Percentiles rank a stretch among this genome's conserved stretches.
These are phyloP conservation scores for Ornithoptera priamus DNA, from an alignment of 2,888 invertebrate genomes.

Conservation along the genomic window DNA sequence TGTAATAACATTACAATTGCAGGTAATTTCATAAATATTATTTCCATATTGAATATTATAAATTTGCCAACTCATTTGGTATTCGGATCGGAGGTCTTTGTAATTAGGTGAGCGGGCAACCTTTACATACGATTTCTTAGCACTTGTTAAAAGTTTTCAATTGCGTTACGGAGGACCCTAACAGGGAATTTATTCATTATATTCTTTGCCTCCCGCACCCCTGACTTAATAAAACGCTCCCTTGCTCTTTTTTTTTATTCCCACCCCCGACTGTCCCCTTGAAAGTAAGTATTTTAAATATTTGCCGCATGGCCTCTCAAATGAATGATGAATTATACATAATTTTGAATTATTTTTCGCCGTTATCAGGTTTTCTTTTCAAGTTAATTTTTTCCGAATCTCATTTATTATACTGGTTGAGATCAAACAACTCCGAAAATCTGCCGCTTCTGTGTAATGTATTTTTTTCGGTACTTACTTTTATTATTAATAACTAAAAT, in stretches of 20 bases:
- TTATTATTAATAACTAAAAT: not conserved
- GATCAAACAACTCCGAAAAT: constrained; percentile 22
- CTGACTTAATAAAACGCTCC: constrained; percentile 72
- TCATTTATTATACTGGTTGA: constrained; percentile 24
- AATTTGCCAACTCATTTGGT: constrained; percentile 71
- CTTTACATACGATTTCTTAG: constrained; percentile 78
- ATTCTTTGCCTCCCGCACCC: constrained; percentile 52
- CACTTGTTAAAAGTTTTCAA: constrained; percentile 81
- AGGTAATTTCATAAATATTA: constrained; percentile 64
- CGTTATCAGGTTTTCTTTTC: constrained; percentile 46
- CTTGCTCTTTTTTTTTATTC: constrained; percentile 67
- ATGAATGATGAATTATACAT: constrained; percentile 74
- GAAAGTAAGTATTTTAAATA: constrained; percentile 73
- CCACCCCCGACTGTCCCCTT: constrained; percentile 51
- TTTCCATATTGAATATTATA: constrained; percentile 67
- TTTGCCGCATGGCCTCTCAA: constrained; percentile 71
- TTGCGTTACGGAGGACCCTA: constrained; percentile 74
- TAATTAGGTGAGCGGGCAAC: constrained; percentile 73
- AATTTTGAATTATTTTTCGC: constrained; percentile 61
- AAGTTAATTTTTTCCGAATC: constrained; percentile 32
- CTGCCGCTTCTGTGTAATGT: not conserved
- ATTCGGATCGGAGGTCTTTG: constrained; percentile 63
- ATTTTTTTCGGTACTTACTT: not conserved
- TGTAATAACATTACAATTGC: constrained; percentile 45
- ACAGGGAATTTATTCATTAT: constrained; percentile 79